Percentiles rank a stretch among this genome's conserved stretches.
phyloP scores from a whole-genome alignment of 2,113 vertebrate species.

The Urocolius indicus region DNA sequence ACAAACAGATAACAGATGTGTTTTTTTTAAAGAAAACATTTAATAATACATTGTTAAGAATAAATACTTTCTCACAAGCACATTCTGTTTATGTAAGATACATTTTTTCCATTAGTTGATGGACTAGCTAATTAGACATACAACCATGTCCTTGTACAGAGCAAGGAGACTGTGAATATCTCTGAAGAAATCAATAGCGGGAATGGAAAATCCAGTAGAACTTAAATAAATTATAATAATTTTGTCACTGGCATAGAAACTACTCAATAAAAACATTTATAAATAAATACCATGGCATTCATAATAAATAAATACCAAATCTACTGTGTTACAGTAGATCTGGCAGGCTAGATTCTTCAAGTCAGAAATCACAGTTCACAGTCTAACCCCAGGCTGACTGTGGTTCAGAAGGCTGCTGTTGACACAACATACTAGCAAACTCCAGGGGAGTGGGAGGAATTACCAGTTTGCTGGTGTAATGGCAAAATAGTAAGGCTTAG shows the following conservation, averaged over 20 bases:
- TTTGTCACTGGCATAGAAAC: background rate
- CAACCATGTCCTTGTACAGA: background rate
- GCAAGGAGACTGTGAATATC: background rate
- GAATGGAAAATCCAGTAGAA: background rate
- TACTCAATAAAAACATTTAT: slow-evolving; percentile 32
- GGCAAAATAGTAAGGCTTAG: background rate
- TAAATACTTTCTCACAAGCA: background rate
- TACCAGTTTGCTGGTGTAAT: background rate
- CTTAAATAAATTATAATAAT: background rate
- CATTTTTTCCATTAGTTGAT: background rate
- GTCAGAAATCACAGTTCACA: background rate
- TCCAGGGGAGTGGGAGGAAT: slow-evolving; percentile 45
- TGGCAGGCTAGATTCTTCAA: background rate
- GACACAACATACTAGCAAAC: slow-evolving; percentile 60
- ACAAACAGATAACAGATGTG: background rate
- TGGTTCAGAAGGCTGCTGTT: slow-evolving; percentile 7
- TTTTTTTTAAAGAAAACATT: background rate
- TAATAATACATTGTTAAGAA: background rate
- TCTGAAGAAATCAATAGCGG: background rate
- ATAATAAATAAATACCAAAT: background rate
- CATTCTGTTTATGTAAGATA: background rate
- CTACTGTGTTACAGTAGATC: background rate
- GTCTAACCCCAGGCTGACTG: background rate
- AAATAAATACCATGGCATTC: slow-evolving; percentile 7
- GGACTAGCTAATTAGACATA: background rate